Conservation (phyloP, 2,113 vertebrate genomes). For the Eptatretus burgeri region DNA sequence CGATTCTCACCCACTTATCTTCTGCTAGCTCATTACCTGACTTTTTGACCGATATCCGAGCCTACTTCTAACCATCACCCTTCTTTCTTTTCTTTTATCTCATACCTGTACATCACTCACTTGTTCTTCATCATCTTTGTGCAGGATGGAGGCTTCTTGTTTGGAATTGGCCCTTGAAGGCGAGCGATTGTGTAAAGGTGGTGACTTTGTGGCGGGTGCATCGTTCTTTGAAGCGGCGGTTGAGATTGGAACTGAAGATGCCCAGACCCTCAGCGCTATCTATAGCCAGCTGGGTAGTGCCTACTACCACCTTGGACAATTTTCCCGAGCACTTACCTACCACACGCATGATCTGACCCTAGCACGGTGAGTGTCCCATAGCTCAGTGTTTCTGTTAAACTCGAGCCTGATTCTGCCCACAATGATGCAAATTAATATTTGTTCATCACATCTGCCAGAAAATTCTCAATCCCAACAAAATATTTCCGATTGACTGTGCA, state of each 20-base stretch:
- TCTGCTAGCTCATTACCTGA: not conserved
- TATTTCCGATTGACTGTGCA: no score
- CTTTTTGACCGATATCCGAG: not conserved
- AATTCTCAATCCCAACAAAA: no score
- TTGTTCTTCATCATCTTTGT: slow-evolving; percentile 7
- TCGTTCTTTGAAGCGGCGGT: slow-evolving; percentile 76
- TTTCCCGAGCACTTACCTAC: slow-evolving; percentile 55
- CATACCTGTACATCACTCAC: not conserved
- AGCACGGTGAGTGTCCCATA: slow-evolving; percentile 32
- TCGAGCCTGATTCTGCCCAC: no score
- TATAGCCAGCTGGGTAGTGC: slow-evolving; percentile 95
- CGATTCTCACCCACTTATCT: no score
- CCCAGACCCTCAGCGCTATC: slow-evolving; percentile 88
- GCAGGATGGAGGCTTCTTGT: slow-evolving; percentile 82
- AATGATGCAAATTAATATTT: no score
- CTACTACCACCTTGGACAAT: slow-evolving; percentile 92
- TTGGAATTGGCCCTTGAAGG: slow-evolving; percentile 77
- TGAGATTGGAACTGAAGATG: slow-evolving; percentile 73
- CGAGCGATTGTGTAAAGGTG: slow-evolving; percentile 61
- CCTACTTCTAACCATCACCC: not conserved
- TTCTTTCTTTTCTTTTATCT: not conserved
- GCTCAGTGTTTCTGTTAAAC: no score
- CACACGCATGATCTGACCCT: slow-evolving; percentile 69
- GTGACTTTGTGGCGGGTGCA: slow-evolving; percentile 62
- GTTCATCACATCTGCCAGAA: no score